Percentiles rank a stretch among this genome's conserved stretches.
phyloP scores from a whole-genome alignment of 2,113 vertebrate genomes.

The Rhinoptilus africanus region DNA sequence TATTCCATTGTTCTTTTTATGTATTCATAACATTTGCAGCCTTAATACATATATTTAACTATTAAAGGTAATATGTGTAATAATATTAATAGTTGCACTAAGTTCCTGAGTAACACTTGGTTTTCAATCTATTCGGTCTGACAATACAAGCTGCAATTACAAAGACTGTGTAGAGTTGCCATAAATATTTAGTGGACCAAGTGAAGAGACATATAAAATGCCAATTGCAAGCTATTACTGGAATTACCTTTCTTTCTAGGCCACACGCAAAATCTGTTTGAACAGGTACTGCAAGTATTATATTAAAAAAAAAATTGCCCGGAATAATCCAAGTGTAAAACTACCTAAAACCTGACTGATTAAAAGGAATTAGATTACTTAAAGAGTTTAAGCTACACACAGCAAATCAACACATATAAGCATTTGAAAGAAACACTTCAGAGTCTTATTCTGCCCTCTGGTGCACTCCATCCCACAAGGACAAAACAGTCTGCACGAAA shows the following conservation, averaged over 20 bases:
- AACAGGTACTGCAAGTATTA: slow-evolving; percentile 42
- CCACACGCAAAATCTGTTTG: slow-evolving; percentile 61
- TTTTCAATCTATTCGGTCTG: slow-evolving; percentile 35
- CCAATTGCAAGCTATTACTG: slow-evolving; percentile 59
- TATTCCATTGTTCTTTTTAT: neutral
- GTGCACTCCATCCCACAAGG: neutral
- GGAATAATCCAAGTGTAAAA: slow-evolving; percentile 53
- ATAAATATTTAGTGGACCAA: slow-evolving; percentile 67
- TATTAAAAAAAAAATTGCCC: slow-evolving; percentile 40
- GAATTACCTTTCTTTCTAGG: slow-evolving; percentile 64
- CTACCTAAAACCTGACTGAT: slow-evolving; percentile 35
- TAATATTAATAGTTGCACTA: slow-evolving; percentile 28
- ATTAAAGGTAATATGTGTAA: slow-evolving; percentile 44
- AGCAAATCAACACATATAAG: neutral
- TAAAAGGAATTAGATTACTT: neutral
- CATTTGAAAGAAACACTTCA: neutral
- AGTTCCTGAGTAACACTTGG: slow-evolving; percentile 18
- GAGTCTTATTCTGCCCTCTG: slow-evolving; percentile 19
- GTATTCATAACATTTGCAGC: neutral
- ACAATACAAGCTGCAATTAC: slow-evolving; percentile 46
- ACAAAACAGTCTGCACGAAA: neutral
- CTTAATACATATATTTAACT: neutral
- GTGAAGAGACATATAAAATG: slow-evolving; percentile 51
- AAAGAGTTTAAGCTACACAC: slow-evolving; percentile 16
- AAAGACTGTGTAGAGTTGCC: slow-evolving; percentile 33